Conservation (phyloP, 2,888 invertebrate species). For the Drosophila recens region DNA sequence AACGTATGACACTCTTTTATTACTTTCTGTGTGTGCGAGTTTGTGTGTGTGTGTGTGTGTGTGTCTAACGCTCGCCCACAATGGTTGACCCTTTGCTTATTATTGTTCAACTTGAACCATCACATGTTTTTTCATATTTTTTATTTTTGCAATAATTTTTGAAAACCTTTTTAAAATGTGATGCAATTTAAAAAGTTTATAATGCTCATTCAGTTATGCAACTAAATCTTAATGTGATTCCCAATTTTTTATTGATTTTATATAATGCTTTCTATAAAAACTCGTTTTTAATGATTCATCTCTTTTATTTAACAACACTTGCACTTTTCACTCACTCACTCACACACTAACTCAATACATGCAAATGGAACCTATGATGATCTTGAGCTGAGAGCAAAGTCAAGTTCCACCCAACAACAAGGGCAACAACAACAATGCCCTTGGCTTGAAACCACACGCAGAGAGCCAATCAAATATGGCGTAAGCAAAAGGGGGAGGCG, state of each 20-base stretch:
- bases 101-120: constrained; percentile 24
- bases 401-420: constrained; percentile 51
- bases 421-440: constrained; percentile 53
- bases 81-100: constrained; percentile 66
- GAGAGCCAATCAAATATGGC: constrained; percentile 46
- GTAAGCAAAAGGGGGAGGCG: neutral
- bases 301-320: constrained; percentile 24
- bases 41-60: constrained; percentile 27
- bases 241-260: neutral
- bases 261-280: constrained; percentile 5
- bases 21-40: constrained; percentile 25
- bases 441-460: constrained; percentile 75
- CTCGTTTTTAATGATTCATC: constrained; percentile 13
- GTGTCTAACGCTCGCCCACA: constrained; percentile 60
- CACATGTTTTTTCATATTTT: neutral
- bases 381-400: constrained; percentile 67
- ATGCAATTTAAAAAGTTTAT: constrained; percentile 9
- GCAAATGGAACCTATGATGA: constrained; percentile 33
- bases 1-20: constrained; percentile 64
- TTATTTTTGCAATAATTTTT: constrained; percentile 3
- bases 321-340: constrained; percentile 28
- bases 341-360: neutral
- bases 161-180: neutral
- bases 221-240: constrained; percentile 2
- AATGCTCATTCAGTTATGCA: neutral